Evolutionary conservation across 2,113 vertebrate genomes (phyloP).

Genomic region (Oryzias celebensis): DNA sequence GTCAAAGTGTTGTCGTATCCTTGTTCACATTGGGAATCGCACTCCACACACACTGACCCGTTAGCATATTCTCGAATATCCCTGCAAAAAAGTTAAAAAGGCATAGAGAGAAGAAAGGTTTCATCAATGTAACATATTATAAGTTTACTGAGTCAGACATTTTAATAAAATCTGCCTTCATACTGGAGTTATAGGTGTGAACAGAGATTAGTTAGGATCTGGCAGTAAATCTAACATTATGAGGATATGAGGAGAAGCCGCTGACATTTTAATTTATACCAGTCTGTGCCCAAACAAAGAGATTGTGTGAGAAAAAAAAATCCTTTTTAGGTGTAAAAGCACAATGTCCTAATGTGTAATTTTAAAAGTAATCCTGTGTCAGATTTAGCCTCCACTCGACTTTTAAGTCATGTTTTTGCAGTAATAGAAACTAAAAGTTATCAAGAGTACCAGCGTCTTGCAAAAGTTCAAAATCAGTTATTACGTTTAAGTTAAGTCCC

Average conservation of each 20-base stretch:
- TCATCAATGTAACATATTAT: no score
- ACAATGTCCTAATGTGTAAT: background rate
- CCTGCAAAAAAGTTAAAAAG: conserved; percentile 69
- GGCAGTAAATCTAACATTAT: background rate
- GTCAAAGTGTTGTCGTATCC: conserved; percentile 89
- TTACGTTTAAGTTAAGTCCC: background rate
- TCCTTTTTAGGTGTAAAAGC: background rate
- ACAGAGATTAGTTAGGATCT: background rate
- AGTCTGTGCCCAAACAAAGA: background rate
- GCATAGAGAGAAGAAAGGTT: no score
- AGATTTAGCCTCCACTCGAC: background rate
- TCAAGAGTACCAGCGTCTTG: background rate
- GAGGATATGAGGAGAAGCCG: background rate
- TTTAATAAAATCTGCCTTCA: background rate
- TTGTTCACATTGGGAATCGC: conserved; percentile 91
- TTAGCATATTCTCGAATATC: conserved; percentile 94
- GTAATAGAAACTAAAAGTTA: background rate
- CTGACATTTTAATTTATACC: background rate
- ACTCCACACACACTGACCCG: conserved; percentile 90
- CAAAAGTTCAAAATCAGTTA: background rate
- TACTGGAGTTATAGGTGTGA: background rate
- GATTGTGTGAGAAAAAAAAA: background rate
- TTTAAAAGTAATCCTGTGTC: background rate
- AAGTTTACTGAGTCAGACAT: no score
- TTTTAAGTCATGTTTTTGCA: background rate